A percentile compares a stretch with the other conserved stretches of the same genome.
These are phyloP conservation scores for Dasyurus viverrinus DNA, from an alignment of 2,113 vertebrate species.

Conservation along the genomic window DNA sequence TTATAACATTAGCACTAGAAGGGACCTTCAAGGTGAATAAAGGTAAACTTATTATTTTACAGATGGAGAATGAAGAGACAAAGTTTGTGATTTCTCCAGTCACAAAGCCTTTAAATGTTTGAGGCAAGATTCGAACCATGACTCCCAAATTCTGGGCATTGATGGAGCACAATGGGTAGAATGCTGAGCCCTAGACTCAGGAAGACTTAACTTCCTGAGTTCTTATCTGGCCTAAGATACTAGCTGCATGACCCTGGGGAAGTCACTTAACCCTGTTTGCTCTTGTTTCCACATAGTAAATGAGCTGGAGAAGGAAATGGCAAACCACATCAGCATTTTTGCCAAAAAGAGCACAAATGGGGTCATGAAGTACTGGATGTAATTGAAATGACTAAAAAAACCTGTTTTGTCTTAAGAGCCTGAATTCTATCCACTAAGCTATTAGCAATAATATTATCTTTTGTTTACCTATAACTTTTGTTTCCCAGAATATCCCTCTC, in stretches of 20 bases:
- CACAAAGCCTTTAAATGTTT: neutral
- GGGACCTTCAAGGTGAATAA: neutral
- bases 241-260: neutral
- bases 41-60: neutral
- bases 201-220: neutral
- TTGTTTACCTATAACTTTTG: neutral
- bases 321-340: neutral
- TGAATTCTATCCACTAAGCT: neutral
- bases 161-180: neutral
- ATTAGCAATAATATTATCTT: neutral
- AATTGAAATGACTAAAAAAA: neutral
- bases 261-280: neutral
- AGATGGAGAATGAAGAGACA: neutral
- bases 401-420: neutral
- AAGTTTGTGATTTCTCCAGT: neutral
- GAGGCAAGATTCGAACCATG: neutral
- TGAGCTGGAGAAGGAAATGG: neutral
- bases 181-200: neutral
- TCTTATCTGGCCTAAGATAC: neutral
- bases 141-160: neutral
- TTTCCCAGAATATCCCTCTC: neutral
- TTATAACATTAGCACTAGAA: neutral
- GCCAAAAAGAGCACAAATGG: neutral
- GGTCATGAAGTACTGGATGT: neutral
- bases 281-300: neutral